Evolutionary conservation across 2,113 vertebrate genomes (phyloP).

Genomic region (Cryptoleucopteryx plumbea): DNA sequence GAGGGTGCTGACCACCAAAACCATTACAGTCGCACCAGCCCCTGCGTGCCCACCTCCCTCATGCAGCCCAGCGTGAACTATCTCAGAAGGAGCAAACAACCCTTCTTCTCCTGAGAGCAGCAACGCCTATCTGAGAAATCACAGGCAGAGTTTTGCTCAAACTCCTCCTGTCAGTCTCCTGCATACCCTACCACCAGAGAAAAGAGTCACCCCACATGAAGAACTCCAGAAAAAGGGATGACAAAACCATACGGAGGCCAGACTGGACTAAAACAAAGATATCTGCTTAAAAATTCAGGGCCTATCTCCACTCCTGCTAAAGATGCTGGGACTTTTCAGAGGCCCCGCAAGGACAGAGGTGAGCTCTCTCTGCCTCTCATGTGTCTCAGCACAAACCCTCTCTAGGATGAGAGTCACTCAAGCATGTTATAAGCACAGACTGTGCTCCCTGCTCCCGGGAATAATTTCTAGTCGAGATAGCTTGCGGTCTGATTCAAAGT

Average conservation of each 20-base stretch:
- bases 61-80: not conserved
- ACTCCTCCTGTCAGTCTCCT: not conserved
- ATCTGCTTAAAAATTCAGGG: not conserved
- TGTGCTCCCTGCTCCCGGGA: accelerated
- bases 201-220: not conserved
- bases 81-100: not conserved
- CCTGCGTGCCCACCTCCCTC: not conserved
- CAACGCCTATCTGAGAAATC: not conserved
- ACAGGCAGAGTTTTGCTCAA: not conserved
- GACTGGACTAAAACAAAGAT: not conserved
- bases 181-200: not conserved
- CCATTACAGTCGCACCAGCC: not conserved
- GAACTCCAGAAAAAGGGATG: not conserved
- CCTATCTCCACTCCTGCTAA: not conserved
- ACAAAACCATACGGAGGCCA: accelerated
- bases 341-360: not conserved
- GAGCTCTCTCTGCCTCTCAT: not conserved
- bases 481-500: not conserved
- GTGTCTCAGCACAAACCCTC: not conserved
- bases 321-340: not conserved
- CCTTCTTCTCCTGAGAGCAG: not conserved
- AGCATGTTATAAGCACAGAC: not conserved
- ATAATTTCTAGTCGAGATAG: not conserved
- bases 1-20: not conserved
- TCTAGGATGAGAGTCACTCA: not conserved